Base-by-base conservation (phyloP, 2,888 invertebrate genomes). In the Drosophila nigritarsus region DNA sequence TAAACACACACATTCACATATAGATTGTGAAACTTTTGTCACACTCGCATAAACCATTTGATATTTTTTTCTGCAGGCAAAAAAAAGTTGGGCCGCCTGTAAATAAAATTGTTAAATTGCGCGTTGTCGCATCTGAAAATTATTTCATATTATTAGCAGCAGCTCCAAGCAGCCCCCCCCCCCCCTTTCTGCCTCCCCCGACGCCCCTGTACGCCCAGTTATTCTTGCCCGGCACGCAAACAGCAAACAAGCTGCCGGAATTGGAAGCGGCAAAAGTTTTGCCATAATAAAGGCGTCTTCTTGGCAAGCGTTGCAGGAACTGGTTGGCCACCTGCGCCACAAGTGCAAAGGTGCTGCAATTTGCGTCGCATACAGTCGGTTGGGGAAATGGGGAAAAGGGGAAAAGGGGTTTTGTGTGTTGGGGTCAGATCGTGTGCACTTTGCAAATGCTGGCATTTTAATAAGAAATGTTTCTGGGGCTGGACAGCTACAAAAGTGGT, bases 311-410 rank as follows among this genome's bases (percentile, higher is more conserved):
- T 11, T 32, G 32, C 48, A 27, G 60, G 30, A 62, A 32, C 30
- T 55, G 30, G 56, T 15, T 34, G n/a, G 50, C 15, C 32, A 18
- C 4, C 62, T 71, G 69, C 65, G 51, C 58, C 63, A 65, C 59
- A 75, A 76, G 78, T 80, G 64, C 72, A 75, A 75, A 80, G 59
- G 61, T 61, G 48, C 54, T 62, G 80, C 63, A 80, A 75, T 80
- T 80, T 66, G 63, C 60, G 55, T 20, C 20, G 42, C 32, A 32
- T 32, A 1, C 3, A 11, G 32, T 32, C 1, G n/a, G 13, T 9
- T 34, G 5, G 24, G 18, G 3, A 13, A 20, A 7, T 34, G 5
- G 24, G 18, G 3, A 13, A 20, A 7, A 3, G 1, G 18, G 2
- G 29, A 1, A 9, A 11, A 5, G 20, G 5, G 8, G 7, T 1